Base-by-base conservation (phyloP, 2,797 vertebrate genomes). In the Malacoctenus gilli region DNA sequence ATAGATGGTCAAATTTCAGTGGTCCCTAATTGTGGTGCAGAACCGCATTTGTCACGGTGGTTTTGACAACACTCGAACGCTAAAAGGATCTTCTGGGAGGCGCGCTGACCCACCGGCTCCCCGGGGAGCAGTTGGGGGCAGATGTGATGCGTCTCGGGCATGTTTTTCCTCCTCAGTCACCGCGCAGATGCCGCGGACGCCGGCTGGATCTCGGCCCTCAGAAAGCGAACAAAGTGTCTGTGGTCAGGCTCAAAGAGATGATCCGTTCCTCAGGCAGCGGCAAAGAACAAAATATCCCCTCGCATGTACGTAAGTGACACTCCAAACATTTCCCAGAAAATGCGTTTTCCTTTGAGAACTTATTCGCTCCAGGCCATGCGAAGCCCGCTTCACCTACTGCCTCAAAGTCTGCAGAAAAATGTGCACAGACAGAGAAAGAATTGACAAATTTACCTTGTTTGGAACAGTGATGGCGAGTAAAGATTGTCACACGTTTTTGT, bases 191-290 rank as follows among this genome's bases (percentile, higher is more conserved):
- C 51, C 32, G 40, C 49, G 41, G 47, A 59, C 48, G 19, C 63
- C 68, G 52, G 55, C 38, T 86, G 75, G 73, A 86, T 74, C 73
- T 77, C 55, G 28, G 58, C 63, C 82, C 69, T 40, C 16, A 83
- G 65, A 87, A 82, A 82, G 62, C 62, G 67, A 77, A 79, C 65
- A 75, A 85, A 87, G 79, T 85, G 78, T 83, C 68, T 86, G 87
- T 71, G 84, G 84, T 83, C 58, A 40, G 47, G 28, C 67, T 65
- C 72, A 80, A 66, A 69, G 65, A 73, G 48, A 80, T 21, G 65
- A 75, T 56, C 62, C 36, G 66, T 61, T 84, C 75, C 68, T 67
- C 37, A 14, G 61, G 68, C 65, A 4, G 72, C 47, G 65, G 32
- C 8, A 7, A 61, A 22, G 44, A 80, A 82, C 69, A 77, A 79